Evolutionary conservation across 2,888 invertebrate species (phyloP).

Genomic region (Elegia similella): DNA sequence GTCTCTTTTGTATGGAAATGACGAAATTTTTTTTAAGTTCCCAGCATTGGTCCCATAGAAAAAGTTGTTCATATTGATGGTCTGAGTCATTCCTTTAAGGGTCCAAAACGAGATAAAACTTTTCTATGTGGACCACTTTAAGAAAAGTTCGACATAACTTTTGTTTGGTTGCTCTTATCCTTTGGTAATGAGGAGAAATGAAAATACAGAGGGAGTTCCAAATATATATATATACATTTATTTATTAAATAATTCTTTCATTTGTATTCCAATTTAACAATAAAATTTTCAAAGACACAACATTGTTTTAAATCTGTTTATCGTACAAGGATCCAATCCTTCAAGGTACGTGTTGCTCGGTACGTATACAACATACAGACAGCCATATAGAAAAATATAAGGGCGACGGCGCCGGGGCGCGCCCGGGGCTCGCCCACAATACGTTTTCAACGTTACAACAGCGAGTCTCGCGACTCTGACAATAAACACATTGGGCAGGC

Average conservation of each 20-base stretch:
- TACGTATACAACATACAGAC: slow-evolving; percentile 39
- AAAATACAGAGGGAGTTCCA: slow-evolving; percentile 68
- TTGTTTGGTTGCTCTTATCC: too few relatives aligned
- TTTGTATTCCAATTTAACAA: slow-evolving; percentile 82
- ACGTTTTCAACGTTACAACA: slow-evolving; percentile 14
- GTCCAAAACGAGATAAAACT: too few relatives aligned
- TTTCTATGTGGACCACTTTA: too few relatives aligned
- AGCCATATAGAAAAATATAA: slow-evolving; percentile 56
- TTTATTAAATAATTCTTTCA: slow-evolving; percentile 81
- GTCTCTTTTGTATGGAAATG: too few relatives aligned
- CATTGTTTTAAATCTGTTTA: slow-evolving; percentile 75
- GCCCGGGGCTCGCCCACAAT: neutral
- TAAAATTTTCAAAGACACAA: slow-evolving; percentile 82
- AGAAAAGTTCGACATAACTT: too few relatives aligned
- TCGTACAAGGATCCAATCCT: slow-evolving; percentile 69
- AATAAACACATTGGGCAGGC: too few relatives aligned
- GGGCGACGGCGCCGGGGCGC: slow-evolving; percentile 17
- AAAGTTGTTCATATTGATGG: too few relatives aligned
- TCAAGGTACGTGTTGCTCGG: slow-evolving; percentile 27
- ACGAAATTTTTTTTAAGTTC: too few relatives aligned
- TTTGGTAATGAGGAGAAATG: slow-evolving; percentile 25
- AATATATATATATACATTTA: slow-evolving; percentile 81
- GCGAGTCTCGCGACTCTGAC: neutral
- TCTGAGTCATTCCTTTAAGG: too few relatives aligned
- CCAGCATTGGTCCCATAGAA: too few relatives aligned